Base-by-base conservation (phyloP, 92 coral and sea anemone species). In the Epizoanthus rinbou region DNA sequence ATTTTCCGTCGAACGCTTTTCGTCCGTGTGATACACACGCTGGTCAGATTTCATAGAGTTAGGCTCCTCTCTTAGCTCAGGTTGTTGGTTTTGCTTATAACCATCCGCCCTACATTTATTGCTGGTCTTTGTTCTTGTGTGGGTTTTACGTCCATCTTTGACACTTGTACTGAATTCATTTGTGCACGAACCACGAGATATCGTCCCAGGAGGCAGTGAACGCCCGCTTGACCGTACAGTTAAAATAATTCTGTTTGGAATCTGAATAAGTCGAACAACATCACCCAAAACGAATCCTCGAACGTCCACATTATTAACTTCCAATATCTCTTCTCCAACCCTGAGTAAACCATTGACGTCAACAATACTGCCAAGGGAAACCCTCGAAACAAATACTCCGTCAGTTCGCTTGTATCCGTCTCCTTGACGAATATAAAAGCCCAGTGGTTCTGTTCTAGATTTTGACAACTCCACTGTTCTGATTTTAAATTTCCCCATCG, bases 201-300 rank as follows among this genome's bases (percentile, higher is more conserved):
- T 39, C 8, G 80, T 80, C 16, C 76, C 91, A 4, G 58, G 64
- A 21, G 72, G 83, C 8, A 67, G 24, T 21, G 41, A 24, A 17
- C 58, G 83, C 24, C 78, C 84, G 16, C 53, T 74, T 25, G 80
- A 74, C 17, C 73, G 74, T 18, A 81, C 90, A 43, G 92, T 97
- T 35, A 97, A 84, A 83, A 88, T 85, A 67, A 97, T 58, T 54
- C 87, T 91, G 69, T 86, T 91, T 1, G 98, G 98, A 47, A 89
- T 86, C 72, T 97, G 99, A 80, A 97, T 97, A 88, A 97, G 88
- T 37, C 93, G 91, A 33, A 97, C 99, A 15, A 97, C 95, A 84
- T 97, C 98, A 52, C 88, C 87, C 22, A 97, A 73, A 22, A 67
- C 74, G 54, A 88, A 97, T 13, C 97, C 99, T 4, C 86, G 81